Base-by-base conservation (phyloP, 2,113 vertebrate species). In the Haemorhous mexicanus region DNA sequence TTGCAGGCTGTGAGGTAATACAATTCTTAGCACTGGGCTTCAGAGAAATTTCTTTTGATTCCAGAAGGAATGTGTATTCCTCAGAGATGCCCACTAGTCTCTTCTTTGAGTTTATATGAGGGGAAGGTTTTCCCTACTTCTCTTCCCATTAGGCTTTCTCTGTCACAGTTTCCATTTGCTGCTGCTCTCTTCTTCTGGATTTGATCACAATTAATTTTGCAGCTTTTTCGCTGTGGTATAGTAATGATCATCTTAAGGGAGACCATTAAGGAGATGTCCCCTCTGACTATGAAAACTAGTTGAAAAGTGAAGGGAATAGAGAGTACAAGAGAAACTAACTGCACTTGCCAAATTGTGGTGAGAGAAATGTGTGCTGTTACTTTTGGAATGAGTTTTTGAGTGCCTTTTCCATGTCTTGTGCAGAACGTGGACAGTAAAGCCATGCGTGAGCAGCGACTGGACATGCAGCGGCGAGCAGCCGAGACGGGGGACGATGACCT, bases 401-500 rank as follows among this genome's bases (percentile, higher is more conserved):
- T 84, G 92, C 33, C 66, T 72, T 55, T 93, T 93, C 72, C 27
- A 6, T 78, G 35, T 74, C 50, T 80, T 77, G 67, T 64, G 12
- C 94, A 99, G 99, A 99, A 98, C 14, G 97, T 98, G 53, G 99
- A 99, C n/a, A 98, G 98, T 37, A 99, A 99, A 97, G 94, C 98
- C 92, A 95, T 99, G 95, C 98, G 99, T 95, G 99, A 99, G 39
- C 98, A 98, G 64, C 98, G 98, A 1, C 83, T 99, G 73, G 99
- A 99, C 72, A 98, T 98, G 82, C 99, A 99, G 89, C 98, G 99
- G 20, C 98, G 99, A 95, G 98, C 98, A 3, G 97, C 99, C 8
- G 99, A 99, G 96, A 96, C 98, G 7, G 99, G 99, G 20, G 99
- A 99, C 33, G 99, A 99, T 93, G 99, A 99, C 85, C 99, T 99